Evolutionary conservation across 2,888 invertebrate species (phyloP).

Genomic region (Apotomis turbidana): DNA sequence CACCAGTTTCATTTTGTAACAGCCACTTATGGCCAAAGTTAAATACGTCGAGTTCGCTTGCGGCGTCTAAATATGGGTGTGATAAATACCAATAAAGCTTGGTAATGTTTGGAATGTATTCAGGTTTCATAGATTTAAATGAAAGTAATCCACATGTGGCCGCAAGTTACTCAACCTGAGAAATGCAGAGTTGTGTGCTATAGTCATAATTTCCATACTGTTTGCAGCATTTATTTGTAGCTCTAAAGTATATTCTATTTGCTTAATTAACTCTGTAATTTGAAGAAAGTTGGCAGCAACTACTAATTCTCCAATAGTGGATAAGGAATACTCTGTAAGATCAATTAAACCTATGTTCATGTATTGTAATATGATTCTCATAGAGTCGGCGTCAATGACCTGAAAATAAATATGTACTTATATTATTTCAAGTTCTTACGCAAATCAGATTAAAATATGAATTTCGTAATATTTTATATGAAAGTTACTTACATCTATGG

Average conservation of each 20-base stretch:
- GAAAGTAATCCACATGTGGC: slow-evolving; percentile 65
- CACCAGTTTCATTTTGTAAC: slow-evolving; percentile 54
- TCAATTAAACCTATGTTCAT: slow-evolving; percentile 70
- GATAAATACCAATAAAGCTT: slow-evolving; percentile 74
- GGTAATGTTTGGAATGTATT: slow-evolving; percentile 60
- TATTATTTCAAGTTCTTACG: neutral
- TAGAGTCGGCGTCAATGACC: slow-evolving; percentile 70
- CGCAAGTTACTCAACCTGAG: slow-evolving; percentile 58
- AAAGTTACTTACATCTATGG: slow-evolving; percentile 65
- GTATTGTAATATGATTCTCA: slow-evolving; percentile 67
- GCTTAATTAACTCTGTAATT: slow-evolving; percentile 70
- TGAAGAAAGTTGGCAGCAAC: slow-evolving; percentile 71
- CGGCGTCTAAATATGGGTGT: slow-evolving; percentile 65
- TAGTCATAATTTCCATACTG: slow-evolving; percentile 66
- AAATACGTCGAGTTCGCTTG: slow-evolving; percentile 66
- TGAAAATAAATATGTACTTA: slow-evolving; percentile 50
- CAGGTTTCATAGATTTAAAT: slow-evolving; percentile 65
- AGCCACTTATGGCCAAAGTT: slow-evolving; percentile 74
- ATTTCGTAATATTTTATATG: neutral
- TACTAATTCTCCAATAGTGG: slow-evolving; percentile 61
- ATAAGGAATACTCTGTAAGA: slow-evolving; percentile 60
- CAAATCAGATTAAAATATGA: neutral
- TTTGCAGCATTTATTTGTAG: slow-evolving; percentile 57
- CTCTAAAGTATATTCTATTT: slow-evolving; percentile 68
- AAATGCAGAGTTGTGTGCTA: slow-evolving; percentile 66